Conservation (phyloP, 2,797 vertebrate species). For the Enteromius trimaculatus region DNA sequence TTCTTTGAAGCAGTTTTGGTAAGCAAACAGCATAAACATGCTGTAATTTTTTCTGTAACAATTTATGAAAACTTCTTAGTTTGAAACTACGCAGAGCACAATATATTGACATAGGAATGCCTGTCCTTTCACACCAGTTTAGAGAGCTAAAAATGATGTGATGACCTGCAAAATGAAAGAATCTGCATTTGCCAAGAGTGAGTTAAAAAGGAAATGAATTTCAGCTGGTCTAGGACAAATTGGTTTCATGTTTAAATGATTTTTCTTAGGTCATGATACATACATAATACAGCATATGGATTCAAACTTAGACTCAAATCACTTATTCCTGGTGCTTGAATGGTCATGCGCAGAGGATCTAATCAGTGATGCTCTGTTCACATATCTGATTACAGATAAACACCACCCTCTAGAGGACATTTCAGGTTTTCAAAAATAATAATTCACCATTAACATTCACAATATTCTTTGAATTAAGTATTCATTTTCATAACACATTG, state of each 20-base stretch:
- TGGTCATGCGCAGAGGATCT: not conserved
- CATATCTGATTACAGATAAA: not conserved
- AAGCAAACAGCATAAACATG: conserved; percentile 13
- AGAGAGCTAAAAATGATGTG: not conserved
- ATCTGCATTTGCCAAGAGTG: not conserved
- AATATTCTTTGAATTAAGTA: not conserved
- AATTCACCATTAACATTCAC: not conserved
- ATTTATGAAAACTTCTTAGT: not conserved
- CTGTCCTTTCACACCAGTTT: not conserved
- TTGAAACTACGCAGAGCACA: conserved; percentile 5
- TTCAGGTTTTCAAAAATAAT: not conserved
- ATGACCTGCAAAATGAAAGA: not conserved
- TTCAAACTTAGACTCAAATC: not conserved
- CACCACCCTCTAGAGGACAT: conserved; percentile 1
- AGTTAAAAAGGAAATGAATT: not conserved
- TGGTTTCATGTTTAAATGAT: not conserved
- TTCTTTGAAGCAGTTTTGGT: conserved; percentile 24
- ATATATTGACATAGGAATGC: not conserved
- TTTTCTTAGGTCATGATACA: not conserved
- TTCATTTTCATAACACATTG: not conserved
- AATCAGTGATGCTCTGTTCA: not conserved
- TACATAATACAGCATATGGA: not conserved
- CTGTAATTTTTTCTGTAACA: not conserved
- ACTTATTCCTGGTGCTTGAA: not conserved
- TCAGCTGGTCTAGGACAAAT: not conserved